phyloP scores from a whole-genome alignment of 2,113 vertebrate genomes.

The Trogon melanurus region DNA sequence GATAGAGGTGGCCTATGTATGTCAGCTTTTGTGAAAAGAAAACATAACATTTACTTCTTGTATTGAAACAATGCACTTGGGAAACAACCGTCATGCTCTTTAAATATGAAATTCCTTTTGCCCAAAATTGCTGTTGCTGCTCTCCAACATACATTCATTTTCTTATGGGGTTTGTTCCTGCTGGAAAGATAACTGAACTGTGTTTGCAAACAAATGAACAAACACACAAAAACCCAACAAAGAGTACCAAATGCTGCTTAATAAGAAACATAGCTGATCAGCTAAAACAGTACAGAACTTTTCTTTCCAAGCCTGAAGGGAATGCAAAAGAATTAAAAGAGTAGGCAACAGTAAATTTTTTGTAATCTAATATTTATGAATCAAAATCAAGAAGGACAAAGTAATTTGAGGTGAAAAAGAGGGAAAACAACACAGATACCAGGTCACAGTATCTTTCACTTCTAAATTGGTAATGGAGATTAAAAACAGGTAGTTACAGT shows the following conservation, averaged over 20 bases:
- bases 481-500: not conserved
- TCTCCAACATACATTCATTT: not conserved
- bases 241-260: not conserved
- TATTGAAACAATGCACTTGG: not conserved
- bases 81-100: not conserved
- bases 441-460: not conserved
- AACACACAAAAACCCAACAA: not conserved
- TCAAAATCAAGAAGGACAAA: not conserved
- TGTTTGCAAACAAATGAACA: not conserved
- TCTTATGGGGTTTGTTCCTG: slow-evolving; percentile 2
- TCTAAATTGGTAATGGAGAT: not conserved
- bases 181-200: not conserved
- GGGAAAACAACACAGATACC: not conserved
- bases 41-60: slow-evolving; percentile 48
- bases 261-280: not conserved
- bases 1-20: not conserved
- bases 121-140: not conserved
- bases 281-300: not conserved
- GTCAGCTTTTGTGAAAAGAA: not conserved
- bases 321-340: not conserved
- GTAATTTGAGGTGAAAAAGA: not conserved
- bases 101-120: slow-evolving; percentile 49
- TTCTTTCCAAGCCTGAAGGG: not conserved
- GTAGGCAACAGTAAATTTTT: not conserved
- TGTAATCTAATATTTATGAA: not conserved